phyloP scores from a whole-genome alignment of 2,113 vertebrate genomes.

The Cottus gobio region DNA sequence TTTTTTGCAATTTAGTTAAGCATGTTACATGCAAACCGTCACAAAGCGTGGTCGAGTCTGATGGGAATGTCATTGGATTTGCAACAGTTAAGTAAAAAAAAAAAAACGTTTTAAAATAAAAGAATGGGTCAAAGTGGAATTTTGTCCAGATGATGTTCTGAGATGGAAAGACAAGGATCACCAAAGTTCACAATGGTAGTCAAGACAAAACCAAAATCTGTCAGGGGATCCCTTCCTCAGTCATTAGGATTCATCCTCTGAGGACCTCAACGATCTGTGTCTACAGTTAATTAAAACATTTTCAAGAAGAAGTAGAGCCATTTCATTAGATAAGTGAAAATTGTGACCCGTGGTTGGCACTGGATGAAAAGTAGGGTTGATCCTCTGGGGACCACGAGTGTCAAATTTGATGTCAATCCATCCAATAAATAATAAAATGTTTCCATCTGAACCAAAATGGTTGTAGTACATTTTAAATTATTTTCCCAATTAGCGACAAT shows the following conservation, averaged over 20 bases:
- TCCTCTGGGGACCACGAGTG: not conserved
- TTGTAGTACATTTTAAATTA: too few species aligned
- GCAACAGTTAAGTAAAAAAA: too few species aligned
- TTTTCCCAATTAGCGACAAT: conserved; percentile 1
- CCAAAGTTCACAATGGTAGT: not conserved
- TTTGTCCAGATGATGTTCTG: not conserved
- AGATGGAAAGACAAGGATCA: not conserved
- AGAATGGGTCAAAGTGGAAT: not conserved
- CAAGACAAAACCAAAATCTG: not conserved
- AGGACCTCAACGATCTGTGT: not conserved
- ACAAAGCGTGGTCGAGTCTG: not conserved
- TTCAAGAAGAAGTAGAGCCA: not conserved
- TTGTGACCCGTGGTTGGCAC: too few species aligned
- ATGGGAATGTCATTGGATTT: not conserved
- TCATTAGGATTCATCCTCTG: conserved; percentile 3
- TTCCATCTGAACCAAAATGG: not conserved
- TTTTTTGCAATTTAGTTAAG: not conserved
- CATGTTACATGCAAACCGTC: not conserved
- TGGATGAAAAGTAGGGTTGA: not conserved
- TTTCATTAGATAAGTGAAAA: not conserved
- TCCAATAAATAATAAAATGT: not conserved
- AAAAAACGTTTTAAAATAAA: too few species aligned
- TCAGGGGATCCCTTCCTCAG: not conserved
- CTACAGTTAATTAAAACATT: too few species aligned
- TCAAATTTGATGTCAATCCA: not conserved